These are phyloP conservation scores for Panurus biarmicus DNA, from an alignment of 2,113 vertebrate species.

Conservation along the genomic window DNA sequence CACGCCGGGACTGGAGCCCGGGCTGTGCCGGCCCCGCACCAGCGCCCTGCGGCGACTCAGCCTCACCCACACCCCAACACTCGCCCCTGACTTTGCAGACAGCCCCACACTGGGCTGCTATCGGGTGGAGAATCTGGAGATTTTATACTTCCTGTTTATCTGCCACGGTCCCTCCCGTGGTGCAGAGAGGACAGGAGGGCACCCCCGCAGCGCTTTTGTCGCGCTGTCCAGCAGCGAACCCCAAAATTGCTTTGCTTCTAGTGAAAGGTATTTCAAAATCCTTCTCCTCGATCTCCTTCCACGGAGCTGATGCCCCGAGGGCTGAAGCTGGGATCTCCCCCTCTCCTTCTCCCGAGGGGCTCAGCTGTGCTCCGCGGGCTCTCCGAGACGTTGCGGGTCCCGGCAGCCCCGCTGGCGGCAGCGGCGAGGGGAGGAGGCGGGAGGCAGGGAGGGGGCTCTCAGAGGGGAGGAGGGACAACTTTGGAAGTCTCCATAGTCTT, in stretches of 20 bases:
- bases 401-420: not conserved
- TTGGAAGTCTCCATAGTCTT: constrained; percentile 66
- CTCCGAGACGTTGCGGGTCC: not conserved
- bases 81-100: not conserved
- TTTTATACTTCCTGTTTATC: not conserved
- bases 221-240: not conserved
- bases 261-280: not conserved
- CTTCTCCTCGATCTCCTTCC: not conserved
- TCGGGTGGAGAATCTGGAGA: not conserved
- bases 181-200: not conserved
- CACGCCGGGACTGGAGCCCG: accelerated
- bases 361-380: not conserved
- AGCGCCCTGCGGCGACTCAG: accelerated
- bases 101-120: not conserved
- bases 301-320: not conserved
- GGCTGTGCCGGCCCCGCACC: not conserved
- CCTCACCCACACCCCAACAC: not conserved
- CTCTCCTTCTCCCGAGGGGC: not conserved
- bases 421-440: not conserved
- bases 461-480: constrained; percentile 63
- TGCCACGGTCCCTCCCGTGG: not conserved
- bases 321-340: not conserved
- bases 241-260: not conserved
- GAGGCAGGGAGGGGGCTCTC: not conserved
- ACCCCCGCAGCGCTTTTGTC: accelerated